These are phyloP conservation scores for Fulmarus glacialis DNA, from an alignment of 2,113 vertebrate genomes.

Conservation along the genomic window DNA sequence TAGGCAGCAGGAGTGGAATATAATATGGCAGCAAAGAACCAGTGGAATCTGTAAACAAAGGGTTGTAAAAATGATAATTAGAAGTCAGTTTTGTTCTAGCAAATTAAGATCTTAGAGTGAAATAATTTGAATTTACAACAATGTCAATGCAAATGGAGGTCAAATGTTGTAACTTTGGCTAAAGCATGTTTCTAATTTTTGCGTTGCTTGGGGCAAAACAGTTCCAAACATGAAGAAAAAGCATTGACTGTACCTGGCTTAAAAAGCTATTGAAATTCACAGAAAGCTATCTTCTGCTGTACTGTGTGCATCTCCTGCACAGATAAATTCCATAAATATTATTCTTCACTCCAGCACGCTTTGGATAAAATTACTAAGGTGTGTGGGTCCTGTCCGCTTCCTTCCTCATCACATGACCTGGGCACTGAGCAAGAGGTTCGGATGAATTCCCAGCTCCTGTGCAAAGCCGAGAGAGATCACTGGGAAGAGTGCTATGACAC, in stretches of 20 bases:
- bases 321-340: not conserved
- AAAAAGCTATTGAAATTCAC: not conserved
- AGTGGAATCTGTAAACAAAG: not conserved
- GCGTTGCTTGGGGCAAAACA: not conserved
- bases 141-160: not conserved
- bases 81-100: not conserved
- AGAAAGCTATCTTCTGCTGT: not conserved
- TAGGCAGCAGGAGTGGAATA: not conserved
- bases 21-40: not conserved
- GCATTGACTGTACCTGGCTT: not conserved
- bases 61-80: not conserved
- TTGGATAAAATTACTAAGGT: not conserved
- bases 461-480: not conserved
- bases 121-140: not conserved
- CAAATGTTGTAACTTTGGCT: not conserved
- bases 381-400: rapidly evolving
- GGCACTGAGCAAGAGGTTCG: not conserved
- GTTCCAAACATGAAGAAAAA: not conserved
- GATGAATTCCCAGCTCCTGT: not conserved
- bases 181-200: not conserved
- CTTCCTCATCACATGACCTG: not conserved
- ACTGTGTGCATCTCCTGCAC: not conserved
- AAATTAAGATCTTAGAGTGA: not conserved
- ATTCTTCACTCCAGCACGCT: not conserved
- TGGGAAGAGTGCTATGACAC: not conserved